Evolutionary conservation across 2,113 vertebrate species (phyloP).

Genomic region (Megaceryle torquata): DNA sequence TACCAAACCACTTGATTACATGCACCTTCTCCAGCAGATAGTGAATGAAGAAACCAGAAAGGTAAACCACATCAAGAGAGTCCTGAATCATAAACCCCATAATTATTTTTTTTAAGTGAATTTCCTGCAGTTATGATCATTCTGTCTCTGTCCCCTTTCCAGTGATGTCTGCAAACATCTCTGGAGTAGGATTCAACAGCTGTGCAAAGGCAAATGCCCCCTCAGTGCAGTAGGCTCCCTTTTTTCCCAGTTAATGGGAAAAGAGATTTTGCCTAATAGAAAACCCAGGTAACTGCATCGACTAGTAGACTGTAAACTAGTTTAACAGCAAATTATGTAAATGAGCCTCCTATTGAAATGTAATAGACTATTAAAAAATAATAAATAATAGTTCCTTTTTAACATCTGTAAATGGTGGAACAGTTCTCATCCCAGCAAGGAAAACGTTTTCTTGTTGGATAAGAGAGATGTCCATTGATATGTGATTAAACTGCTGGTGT

Average conservation of each 20-base stretch:
- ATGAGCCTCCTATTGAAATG: not conserved
- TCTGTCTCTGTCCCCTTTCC: not conserved
- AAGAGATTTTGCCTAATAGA: not conserved
- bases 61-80: not conserved
- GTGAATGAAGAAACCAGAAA: not conserved
- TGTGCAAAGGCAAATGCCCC: not conserved
- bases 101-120: not conserved
- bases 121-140: not conserved
- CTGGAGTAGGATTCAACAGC: not conserved
- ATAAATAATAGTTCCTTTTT: not conserved
- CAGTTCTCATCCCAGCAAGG: not conserved
- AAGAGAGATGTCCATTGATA: not conserved
- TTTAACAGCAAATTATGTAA: not conserved
- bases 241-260: not conserved
- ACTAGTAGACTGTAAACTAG: not conserved
- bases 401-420: not conserved
- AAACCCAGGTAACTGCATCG: not conserved
- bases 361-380: not conserved
- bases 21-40: not conserved
- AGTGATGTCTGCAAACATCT: fast-evolving
- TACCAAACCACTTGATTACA: fast-evolving
- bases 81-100: not conserved
- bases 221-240: not conserved
- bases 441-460: not conserved
- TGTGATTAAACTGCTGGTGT: not conserved